Base-by-base conservation (phyloP, 2,797 vertebrate species). In the Gallinago stenura region DNA sequence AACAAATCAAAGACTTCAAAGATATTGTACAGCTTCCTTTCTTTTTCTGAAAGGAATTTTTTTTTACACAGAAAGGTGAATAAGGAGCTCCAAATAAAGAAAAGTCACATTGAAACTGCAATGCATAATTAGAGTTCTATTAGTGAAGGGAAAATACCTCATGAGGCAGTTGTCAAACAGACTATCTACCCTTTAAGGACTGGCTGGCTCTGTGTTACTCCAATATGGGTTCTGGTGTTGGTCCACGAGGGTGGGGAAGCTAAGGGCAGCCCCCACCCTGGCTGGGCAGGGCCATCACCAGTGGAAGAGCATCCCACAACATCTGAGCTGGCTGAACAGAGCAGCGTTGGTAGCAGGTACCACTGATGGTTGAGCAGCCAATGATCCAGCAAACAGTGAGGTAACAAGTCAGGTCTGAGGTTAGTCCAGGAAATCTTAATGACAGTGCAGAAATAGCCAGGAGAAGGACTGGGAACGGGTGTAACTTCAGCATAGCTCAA, bases 181-280 rank as follows among this genome's bases (percentile, higher is more conserved):
- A 25, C 11, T 68, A 4, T 37, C 60, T 50, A 3, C 64, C 19
- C 9, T 65, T 76, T 35, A 15, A 85, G 33, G 6, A 4, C n/a
- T 9, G 16, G 4, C 26, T 56, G 50, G 8, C 8, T 76, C 53
- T 3, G 0, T 19, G 6, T n/a, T 65, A 12, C 17, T 66, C 10
- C 21, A 62, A 2, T 20, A 12, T 12, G 51, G 13, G 5, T 21
- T 69, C 58, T 70, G 51, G 8, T 7, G 11, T 16, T 83, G 16
- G 10, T 73, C 20, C 21, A 51, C 0, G 2, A 10, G 4, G 13
- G 2, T 33, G 9, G 6, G 15, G 20, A 60, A 61, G 10, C 12
- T 71, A 22, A 7, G 17, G 4, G 3, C 0, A 2, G 35, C 24
- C 11, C 18, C 6, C 4, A 7, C 20, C 8, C 5, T 3, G 22